Evolutionary conservation across 92 coral and sea anemone genomes (phyloP), one percentile per base, ranked within the genome.

Genomic region (Montipora capitata): DNA sequence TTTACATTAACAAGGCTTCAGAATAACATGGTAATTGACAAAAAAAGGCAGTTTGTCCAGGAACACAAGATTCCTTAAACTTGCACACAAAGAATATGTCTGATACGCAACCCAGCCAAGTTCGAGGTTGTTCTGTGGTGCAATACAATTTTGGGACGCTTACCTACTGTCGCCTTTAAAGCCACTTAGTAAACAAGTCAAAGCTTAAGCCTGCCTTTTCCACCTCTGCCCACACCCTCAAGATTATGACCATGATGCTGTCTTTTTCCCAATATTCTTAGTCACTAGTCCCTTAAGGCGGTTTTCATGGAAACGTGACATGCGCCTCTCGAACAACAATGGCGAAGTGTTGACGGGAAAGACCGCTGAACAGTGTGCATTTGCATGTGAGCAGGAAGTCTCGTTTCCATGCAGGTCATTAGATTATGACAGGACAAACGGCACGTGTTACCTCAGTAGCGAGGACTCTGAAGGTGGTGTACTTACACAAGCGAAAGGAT

Each of bases 321-420:
- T 87, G 35, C 94, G 92, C 38, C 89, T 94, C 35, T 93, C 98
- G 17, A 76, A 88, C 76, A 94, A 92, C 82, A 89, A 96, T 68
- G 91, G 94, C 74, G 96, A 96, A 77, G 81, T 68, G 14, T 84
- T 97, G 45, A 7, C 79, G 10, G 67, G 88, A 39, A 88, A 81
- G 65, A 84, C 91, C 39, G 90, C 93, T 43, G 96, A 94, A 45
- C 89, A 88, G 80, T 97, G 99, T 64, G 99, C 99, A 41, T 74
- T 48, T 39, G 91, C 91, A 40, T 97, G 99, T 83, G 94, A 90
- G 70, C 61, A 85, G 72, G 99, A 97, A 76, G 10, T 91, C 8
- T 18, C 93, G 17, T 96, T 97, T 72, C 94, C 95, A 4, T 97
- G 99, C 76, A 88, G 99, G 71, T 97, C 99, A 3, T 97, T 96